A percentile compares a stretch with the other conserved stretches of the same genome.
phyloP scores from a whole-genome alignment of 2,113 vertebrate genomes.

The Ammospiza caudacuta region DNA sequence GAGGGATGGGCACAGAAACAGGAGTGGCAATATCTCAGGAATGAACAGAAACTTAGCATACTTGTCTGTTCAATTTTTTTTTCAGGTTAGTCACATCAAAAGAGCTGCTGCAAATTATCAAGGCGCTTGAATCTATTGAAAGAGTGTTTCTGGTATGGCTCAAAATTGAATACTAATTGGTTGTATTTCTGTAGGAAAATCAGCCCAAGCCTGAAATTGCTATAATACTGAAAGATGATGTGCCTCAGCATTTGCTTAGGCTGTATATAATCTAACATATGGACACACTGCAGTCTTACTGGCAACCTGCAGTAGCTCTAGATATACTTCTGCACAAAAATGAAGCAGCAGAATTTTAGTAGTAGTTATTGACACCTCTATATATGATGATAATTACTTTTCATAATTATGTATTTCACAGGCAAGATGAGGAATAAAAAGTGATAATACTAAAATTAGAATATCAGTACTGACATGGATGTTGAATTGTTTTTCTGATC shows the following conservation, averaged over 20 bases:
- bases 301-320: neutral
- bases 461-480: neutral
- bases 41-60: neutral
- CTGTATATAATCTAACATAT: neutral
- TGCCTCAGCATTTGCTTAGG: neutral
- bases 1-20: neutral
- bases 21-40: neutral
- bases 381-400: neutral
- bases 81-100: neutral
- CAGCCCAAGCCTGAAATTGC: neutral
- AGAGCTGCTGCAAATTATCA: neutral
- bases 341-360: neutral
- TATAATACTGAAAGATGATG: neutral
- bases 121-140: neutral
- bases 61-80: neutral
- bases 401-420: neutral
- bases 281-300: neutral
- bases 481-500: neutral
- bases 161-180: neutral
- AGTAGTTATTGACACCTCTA: neutral
- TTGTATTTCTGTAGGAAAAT: constrained; percentile 4
- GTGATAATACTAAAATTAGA: neutral
- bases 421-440: neutral
- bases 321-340: neutral
- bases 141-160: neutral